Conservation (phyloP, 2,888 invertebrate species). For the Agelastica alni region DNA sequence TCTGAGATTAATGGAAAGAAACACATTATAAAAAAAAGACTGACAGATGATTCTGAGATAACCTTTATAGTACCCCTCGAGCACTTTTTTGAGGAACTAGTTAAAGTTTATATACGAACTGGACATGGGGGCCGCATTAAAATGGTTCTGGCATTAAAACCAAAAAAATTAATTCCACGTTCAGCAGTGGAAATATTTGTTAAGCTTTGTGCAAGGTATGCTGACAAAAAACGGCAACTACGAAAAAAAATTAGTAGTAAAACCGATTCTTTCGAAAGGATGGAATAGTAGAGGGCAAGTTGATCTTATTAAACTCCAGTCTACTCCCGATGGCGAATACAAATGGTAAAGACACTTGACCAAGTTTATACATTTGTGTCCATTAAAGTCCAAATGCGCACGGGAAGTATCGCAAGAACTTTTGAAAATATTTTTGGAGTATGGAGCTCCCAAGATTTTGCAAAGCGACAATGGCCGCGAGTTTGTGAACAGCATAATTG, state of each 20-base stretch:
- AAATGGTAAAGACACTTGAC: background rate
- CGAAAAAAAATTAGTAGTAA: no score
- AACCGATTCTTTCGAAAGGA: no score
- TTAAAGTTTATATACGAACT: no score
- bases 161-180: background rate
- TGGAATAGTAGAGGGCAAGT: no score
- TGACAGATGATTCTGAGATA: no score
- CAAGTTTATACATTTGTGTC: background rate
- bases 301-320: no score
- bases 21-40: no score
- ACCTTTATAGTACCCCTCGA: no score
- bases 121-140: background rate
- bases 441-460: conserved; percentile 31
- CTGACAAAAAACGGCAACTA: no score
- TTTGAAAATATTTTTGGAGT: conserved; percentile 29
- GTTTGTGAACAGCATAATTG: conserved; percentile 33
- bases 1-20: no score
- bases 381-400: background rate
- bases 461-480: conserved; percentile 39
- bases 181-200: background rate
- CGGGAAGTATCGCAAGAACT: conserved; percentile 22
- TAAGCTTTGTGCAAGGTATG: background rate
- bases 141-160: background rate
- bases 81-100: no score
- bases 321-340: no score